phyloP scores from a whole-genome alignment of 2,888 invertebrate species.

The Pristionchus fissidentatus region DNA sequence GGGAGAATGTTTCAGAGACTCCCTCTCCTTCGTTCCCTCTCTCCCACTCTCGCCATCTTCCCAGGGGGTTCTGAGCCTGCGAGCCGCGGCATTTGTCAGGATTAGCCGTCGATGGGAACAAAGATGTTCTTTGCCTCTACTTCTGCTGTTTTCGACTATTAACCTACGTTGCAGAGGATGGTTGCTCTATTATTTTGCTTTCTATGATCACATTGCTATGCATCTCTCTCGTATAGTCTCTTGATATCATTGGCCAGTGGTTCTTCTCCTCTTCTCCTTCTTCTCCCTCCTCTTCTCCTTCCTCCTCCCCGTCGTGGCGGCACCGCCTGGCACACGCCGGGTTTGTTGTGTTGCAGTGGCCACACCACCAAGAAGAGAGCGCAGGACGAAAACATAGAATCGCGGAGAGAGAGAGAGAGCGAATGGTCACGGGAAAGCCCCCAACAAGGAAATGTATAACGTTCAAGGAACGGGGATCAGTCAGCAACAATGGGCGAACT shows the following conservation, averaged over 20 bases:
- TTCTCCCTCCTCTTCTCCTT: slow-evolving; percentile 8
- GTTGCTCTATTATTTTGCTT: too few relatives aligned
- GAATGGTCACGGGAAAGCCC: not conserved
- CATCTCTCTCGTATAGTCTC: slow-evolving; percentile 36
- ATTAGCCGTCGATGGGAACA: too few relatives aligned
- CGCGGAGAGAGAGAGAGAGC: slow-evolving; percentile 25
- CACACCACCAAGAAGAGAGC: not conserved
- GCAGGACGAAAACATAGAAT: too few relatives aligned
- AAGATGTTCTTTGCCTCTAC: too few relatives aligned
- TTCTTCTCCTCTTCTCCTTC: slow-evolving; percentile 14
- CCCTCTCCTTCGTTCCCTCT: too few relatives aligned
- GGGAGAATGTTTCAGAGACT: too few relatives aligned
- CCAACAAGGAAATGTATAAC: too few relatives aligned
- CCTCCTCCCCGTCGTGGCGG: not conserved
- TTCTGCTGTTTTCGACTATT: not conserved
- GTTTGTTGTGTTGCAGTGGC: slow-evolving; percentile 32
- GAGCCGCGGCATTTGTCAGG: too few relatives aligned
- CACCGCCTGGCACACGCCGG: slow-evolving; percentile 22
- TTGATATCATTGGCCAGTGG: not conserved
- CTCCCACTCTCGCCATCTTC: too few relatives aligned
- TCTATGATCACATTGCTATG: not conserved
- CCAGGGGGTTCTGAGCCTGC: too few relatives aligned
- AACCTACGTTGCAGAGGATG: not conserved
- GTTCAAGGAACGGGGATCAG: too few relatives aligned
- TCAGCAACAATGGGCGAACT: not conserved